Evolutionary conservation across 1,140 invertebrate genomes (phyloP).

Genomic region (Prorops nasuta): DNA sequence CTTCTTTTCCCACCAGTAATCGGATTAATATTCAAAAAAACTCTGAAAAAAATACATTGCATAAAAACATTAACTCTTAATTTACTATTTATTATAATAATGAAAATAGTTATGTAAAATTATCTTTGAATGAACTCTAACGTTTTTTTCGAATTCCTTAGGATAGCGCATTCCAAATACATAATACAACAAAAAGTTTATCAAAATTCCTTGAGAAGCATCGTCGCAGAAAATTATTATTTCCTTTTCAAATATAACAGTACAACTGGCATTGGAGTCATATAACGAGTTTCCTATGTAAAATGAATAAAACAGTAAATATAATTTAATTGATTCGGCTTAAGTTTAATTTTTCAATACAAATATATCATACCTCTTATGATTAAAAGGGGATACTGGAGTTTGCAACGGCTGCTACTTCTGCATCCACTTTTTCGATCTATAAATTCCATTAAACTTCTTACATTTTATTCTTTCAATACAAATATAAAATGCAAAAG

Average conservation of each 20-base stretch:
- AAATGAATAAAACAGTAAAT: neutral
- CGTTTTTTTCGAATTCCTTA: neutral
- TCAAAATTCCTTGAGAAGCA: constrained; percentile 1
- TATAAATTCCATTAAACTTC: neutral
- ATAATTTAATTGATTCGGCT: neutral
- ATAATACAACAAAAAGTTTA: constrained; percentile 2
- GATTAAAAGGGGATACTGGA: neutral
- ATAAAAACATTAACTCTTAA: neutral
- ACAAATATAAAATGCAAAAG: neutral
- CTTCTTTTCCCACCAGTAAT: neutral
- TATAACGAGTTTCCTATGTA: constrained; percentile 7
- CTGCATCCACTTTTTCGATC: neutral
- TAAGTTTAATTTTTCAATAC: neutral
- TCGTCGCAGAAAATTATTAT: neutral
- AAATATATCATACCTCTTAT: neutral
- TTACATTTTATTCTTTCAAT: neutral
- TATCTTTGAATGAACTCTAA: constrained; percentile 4
- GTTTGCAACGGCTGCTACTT: neutral
- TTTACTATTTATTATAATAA: neutral
- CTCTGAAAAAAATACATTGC: neutral
- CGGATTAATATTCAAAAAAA: neutral
- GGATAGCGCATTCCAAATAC: constrained; percentile 8
- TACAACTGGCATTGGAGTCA: neutral
- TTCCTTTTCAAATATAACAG: neutral
- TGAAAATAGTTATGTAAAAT: neutral